Evolutionary conservation across 2,888 invertebrate genomes (phyloP), one percentile per base, ranked within the genome.

Genomic region (Beris morrisii): DNA sequence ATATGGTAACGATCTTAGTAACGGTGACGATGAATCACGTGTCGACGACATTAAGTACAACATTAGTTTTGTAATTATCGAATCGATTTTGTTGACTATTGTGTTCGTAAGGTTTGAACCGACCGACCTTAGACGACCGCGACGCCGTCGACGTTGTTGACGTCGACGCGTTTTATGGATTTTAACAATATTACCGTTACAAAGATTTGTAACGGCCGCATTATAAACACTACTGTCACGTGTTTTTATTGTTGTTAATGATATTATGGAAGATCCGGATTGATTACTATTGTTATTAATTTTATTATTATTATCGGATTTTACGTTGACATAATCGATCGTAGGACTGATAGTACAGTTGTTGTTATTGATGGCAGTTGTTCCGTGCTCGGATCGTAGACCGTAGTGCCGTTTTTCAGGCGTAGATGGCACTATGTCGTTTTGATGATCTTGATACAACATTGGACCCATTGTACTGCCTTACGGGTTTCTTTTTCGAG

Each of bases 101-200:
- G 59, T 63, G 32, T 11, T 38, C 45, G 52, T 68, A 68, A 68
- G 64, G 15, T 50, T 63, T 15, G 5, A 5, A 15, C 50, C 48
- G 44, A 44, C 13, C 32, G 13, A 4, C 76, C 80, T 79, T 79
- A 79, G 79, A 30, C 79, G 76, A 15, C 80, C 79, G 67, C 79
- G 77, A 66, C 80, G 72, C n/a, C 79, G 75, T 64, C 78, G 76
- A 70, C 78, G 78, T 61, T 67, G 48, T 58, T 65, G n/a, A 59
- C 55, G 61, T 61, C 61, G 32, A 22, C 50, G 50, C 32, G 38
- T 50, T 11, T 50, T 50, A 50, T 61, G 50, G 15, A 61, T 22
- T 61, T 61, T 61, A 7, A 61, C 52, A 52, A 38, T 31, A 50
- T 46, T 31, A 30, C 31, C 48, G 31, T 13, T 48, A 30, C 50